Evolutionary conservation across 2,888 invertebrate genomes (phyloP), one percentile per base, ranked within the genome.

Genomic region (Epistrophella euchroma): DNA sequence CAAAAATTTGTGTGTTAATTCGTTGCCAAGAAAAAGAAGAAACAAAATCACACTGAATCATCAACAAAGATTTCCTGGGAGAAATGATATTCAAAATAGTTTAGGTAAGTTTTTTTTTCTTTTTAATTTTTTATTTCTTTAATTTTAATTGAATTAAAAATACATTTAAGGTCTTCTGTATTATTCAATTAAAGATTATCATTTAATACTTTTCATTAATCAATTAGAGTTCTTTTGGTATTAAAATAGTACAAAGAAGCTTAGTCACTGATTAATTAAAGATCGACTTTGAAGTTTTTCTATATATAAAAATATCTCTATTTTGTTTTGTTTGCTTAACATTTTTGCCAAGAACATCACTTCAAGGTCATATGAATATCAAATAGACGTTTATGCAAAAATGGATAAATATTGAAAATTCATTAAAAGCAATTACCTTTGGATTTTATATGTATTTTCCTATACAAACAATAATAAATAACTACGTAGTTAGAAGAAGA

Each of bases 31-130:
- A 15, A 73, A 35, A 62, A 52, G 28, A 68, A 32, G 19, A 50
- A 35, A 58, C n/a, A 55, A 71, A 37, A 73, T 74, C 56, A 82
- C 62, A 78, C 82, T 86, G 86, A 73, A 62, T 81, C 80, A 85
- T 76, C 85, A 62, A 62, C 80, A 56, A 58, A 52, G 75, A 64
- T 78, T 78, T 64, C 82, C 78, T 78, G 73, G 86, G 77, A 86
- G 86, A 86, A 77, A 86, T 86, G 86, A 82, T 82, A 86, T 86
- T 86, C 86, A 70, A 82, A 77, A 82, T 71, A 77, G 78, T 70
- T 66, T 86, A 73, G 86, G 86, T 86, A 75, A 86, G 71, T 56
- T 32, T 2, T 22, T 66, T 28, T 19, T 52, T 45, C 0, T 19
- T 6, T n/a, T n/a, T n/a, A 10, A n/a, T n/a, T 19, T 6, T 17